Conservation (phyloP, 2,888 invertebrate species). For the Trissolcus brochymenae region DNA sequence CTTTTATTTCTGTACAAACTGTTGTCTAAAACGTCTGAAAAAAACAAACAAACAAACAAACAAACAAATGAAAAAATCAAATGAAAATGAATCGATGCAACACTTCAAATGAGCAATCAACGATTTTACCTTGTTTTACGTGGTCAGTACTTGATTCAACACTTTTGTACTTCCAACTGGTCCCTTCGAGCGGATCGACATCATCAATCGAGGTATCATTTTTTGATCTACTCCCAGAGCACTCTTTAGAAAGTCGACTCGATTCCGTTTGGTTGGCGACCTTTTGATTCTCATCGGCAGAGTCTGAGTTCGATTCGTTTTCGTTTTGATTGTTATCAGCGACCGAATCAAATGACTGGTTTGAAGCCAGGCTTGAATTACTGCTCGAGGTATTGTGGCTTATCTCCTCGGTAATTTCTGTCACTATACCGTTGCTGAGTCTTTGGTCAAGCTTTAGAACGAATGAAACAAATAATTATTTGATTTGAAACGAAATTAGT, state of each 20-base stretch:
- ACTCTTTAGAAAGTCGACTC: neutral
- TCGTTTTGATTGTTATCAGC: conserved; percentile 2
- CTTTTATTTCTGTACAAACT: too few relatives aligned
- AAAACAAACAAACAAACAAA: too few relatives aligned
- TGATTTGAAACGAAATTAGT: neutral
- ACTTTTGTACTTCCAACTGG: conserved; percentile 67
- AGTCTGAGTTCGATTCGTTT: conserved; percentile 5
- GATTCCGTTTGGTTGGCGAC: neutral
- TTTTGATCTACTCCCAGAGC: conserved; percentile 13
- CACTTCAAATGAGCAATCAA: too few relatives aligned
- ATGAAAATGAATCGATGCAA: too few relatives aligned
- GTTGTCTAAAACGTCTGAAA: too few relatives aligned
- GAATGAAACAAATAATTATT: neutral
- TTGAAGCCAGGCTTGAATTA: conserved; percentile 38
- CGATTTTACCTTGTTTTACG: too few relatives aligned
- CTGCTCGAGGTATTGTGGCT: conserved; percentile 30
- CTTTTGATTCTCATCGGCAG: conserved; percentile 17
- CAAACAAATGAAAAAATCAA: too few relatives aligned
- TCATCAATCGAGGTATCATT: conserved; percentile 20
- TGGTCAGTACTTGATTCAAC: too few relatives aligned
- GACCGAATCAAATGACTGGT: conserved; percentile 40
- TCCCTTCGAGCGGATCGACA: conserved; percentile 72
- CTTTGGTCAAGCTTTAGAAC: conserved; percentile 15
- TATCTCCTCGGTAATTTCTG: conserved; percentile 15
- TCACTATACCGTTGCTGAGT: conserved; percentile 26